phyloP scores from a whole-genome alignment of 2,113 vertebrate species.

The Oryzias curvinotus region DNA sequence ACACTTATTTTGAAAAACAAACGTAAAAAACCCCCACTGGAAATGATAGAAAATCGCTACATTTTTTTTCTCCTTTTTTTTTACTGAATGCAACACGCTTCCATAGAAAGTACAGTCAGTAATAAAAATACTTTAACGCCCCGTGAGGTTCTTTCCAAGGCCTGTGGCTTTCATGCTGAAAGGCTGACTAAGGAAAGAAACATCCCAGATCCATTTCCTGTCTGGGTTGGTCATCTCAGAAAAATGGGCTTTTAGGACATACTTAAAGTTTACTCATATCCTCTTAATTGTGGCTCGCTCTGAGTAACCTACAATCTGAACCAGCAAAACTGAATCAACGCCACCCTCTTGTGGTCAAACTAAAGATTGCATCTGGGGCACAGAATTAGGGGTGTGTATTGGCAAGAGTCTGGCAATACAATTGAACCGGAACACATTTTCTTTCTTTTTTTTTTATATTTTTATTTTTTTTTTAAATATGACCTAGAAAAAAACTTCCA shows the following conservation, averaged over 20 bases:
- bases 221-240: conserved; percentile 49
- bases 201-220: conserved; percentile 46
- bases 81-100: neutral
- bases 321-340: conserved; percentile 10
- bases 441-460: too few species aligned
- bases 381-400: neutral
- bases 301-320: neutral
- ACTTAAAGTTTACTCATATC: conserved; percentile 40
- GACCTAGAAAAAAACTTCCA: too few species aligned
- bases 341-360: conserved; percentile 48
- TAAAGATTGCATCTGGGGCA: neutral
- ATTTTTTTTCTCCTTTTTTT: neutral
- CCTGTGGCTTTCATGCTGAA: neutral
- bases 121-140: too few species aligned
- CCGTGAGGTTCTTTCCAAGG: too few species aligned
- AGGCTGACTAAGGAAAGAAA: conserved; percentile 5
- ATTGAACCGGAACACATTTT: too few species aligned
- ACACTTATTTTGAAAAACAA: too few species aligned
- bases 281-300: neutral
- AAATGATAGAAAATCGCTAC: too few species aligned
- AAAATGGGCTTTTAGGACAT: conserved; percentile 41
- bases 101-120: too few species aligned
- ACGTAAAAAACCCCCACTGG: too few species aligned
- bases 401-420: too few species aligned
- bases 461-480: too few species aligned